These are phyloP conservation scores for Sitta carolinensis DNA, from an alignment of 2,797 vertebrate species.

Conservation along the genomic window DNA sequence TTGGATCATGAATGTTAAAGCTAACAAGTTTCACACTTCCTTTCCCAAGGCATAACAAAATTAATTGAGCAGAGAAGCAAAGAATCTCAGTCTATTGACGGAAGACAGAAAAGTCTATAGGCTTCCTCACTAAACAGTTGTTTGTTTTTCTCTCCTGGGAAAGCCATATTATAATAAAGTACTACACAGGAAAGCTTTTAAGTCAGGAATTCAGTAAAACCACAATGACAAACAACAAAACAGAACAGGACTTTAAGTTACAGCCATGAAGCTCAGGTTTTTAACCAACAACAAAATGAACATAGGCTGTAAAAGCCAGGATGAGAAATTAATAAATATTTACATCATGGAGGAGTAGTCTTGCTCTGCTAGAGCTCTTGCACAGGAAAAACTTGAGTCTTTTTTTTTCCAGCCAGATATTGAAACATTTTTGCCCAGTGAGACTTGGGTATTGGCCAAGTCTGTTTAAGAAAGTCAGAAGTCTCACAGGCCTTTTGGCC, in stretches of 20 bases:
- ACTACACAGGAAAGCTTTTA: not conserved
- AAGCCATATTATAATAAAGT: not conserved
- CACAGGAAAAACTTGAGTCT: not conserved
- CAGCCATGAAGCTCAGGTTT: not conserved
- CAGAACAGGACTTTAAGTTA: not conserved
- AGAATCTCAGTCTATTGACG: not conserved
- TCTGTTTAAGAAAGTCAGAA: not conserved
- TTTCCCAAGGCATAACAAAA: not conserved
- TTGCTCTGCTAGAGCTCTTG: not conserved
- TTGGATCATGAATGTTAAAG: not conserved
- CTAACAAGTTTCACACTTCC: not conserved
- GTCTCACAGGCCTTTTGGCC: not conserved
- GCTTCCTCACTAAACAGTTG: not conserved
- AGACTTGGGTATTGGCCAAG: not conserved
- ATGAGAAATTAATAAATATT: not conserved
- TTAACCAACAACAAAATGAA: not conserved
- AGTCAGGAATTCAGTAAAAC: not conserved
- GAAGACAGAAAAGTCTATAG: not conserved
- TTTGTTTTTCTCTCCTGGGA: not conserved
- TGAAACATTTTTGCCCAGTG: not conserved
- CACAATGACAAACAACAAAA: not conserved
- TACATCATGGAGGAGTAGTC: not conserved
- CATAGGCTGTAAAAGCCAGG: not conserved
- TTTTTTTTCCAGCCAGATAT: not conserved
- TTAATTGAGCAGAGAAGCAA: not conserved